Evolutionary conservation across 2,113 vertebrate genomes (phyloP), one percentile per base, ranked within the genome.

Genomic region (Procavia capensis): DNA sequence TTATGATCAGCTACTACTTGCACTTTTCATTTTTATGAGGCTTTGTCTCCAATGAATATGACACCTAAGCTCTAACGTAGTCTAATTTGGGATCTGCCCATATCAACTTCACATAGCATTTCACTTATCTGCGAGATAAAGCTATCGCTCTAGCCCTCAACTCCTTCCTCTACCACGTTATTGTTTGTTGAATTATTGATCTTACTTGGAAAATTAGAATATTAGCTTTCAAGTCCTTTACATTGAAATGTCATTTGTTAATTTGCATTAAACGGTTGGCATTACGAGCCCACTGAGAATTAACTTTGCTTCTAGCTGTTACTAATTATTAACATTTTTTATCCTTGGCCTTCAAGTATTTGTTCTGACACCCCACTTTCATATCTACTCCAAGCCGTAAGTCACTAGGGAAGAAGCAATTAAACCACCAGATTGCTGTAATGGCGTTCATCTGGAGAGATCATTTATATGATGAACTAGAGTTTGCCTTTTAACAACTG

Each of bases 321-420:
- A 96, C 96, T 97, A 97, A 97, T 97, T 97, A 95, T 97, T 95
- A 96, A 85, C 95, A 97, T 93, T 96, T 97, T 98, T 98, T 96
- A 97, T 95, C 93, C 81, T 89, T 96, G 95, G 90, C 29, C 91
- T 96, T 94, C 95, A 76, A 96, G 86, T 95, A 78, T 96, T 97
- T 94, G 80, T 97, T 97, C 88, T 91, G 93, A 96, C 97, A 94
- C 50, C 87, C 91, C 93, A 64, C 91, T 97, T 97, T 97, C 20
- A 57, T 96, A 41, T 93, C 81, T 96, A 89, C 93, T 97, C 76
- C 80, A 92, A 97, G 89, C 43, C 61, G 41, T 97, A 97, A 97
- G 76, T 97, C 97, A 93, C 70, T 16, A 6, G 84, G 79, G 91
- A 96, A 66, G 84, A 96, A 94, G 81, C 45, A 82, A 96, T 97